phyloP scores from a whole-genome alignment of 53 echinoderm and acorn worm species.

The Pentamera pediparva region DNA sequence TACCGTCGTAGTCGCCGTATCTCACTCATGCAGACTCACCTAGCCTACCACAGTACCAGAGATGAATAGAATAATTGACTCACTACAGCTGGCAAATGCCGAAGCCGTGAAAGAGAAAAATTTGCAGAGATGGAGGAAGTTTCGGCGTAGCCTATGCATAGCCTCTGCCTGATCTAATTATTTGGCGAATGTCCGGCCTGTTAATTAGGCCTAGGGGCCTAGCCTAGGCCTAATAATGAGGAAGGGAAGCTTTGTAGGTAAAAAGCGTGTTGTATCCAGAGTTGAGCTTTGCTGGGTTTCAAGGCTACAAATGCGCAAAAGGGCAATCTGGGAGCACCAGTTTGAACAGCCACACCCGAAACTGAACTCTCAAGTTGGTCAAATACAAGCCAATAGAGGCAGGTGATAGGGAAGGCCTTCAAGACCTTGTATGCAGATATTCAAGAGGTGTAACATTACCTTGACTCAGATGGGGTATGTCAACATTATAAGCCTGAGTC shows the following conservation, averaged over 20 bases:
- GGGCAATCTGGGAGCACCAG: slow-evolving; percentile 27
- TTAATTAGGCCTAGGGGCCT: too few species aligned
- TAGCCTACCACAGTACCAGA: too few species aligned
- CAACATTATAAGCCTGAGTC: slow-evolving; percentile 10
- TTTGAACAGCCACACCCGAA: slow-evolving; percentile 29
- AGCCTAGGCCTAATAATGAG: background rate
- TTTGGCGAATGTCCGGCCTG: too few species aligned
- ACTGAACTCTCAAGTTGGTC: background rate
- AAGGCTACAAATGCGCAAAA: slow-evolving; percentile 30
- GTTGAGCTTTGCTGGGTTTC: slow-evolving; percentile 26
- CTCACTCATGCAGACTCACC: too few species aligned
- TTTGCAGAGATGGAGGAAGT: too few species aligned
- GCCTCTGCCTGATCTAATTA: too few species aligned
- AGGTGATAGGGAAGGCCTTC: background rate
- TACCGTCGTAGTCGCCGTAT: too few species aligned
- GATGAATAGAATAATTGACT: too few species aligned
- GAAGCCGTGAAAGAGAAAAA: too few species aligned
- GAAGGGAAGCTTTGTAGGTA: slow-evolving; percentile 22
- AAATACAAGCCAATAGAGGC: slow-evolving; percentile 6
- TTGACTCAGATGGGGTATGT: background rate
- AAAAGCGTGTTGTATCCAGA: slow-evolving; percentile 41
- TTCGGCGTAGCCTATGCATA: too few species aligned
- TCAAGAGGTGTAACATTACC: slow-evolving; percentile 13
- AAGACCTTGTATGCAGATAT: slow-evolving; percentile 24
- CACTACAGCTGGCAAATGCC: too few species aligned